These are phyloP conservation scores for Ditula angustiorana DNA, from an alignment of 2,888 invertebrate genomes.

Conservation along the genomic window DNA sequence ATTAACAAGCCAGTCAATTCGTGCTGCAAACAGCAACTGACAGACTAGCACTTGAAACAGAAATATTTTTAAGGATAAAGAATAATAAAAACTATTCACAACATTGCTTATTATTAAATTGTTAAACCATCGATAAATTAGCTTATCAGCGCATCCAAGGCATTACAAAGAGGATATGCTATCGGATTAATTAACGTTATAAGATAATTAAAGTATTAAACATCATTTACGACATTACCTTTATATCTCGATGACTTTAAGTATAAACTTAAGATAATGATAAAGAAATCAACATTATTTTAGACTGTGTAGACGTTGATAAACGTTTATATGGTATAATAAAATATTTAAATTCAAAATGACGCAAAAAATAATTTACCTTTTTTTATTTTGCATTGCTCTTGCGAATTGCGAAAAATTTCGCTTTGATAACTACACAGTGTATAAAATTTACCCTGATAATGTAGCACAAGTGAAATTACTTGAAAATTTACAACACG, in stretches of 20 bases:
- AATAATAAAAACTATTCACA: background rate
- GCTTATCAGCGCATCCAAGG: background rate
- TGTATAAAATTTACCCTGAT: constrained; percentile 84
- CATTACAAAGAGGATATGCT: background rate
- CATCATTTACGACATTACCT: background rate
- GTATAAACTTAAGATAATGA: background rate
- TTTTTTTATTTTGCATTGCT: constrained; percentile 1
- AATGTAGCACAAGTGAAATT: constrained; percentile 75
- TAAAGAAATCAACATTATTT: constrained; percentile 5
- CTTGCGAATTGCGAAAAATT: constrained; percentile 54
- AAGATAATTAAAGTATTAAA: background rate
- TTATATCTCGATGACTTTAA: background rate
- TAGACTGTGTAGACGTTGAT: background rate
- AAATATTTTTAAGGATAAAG: no score
- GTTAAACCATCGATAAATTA: background rate
- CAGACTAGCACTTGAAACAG: no score
- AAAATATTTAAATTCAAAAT: background rate
- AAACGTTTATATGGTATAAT: constrained; percentile 4
- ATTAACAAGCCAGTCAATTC: no score
- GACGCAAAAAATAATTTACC: background rate
- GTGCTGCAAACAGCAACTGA: background rate
- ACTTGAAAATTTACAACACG: constrained; percentile 78
- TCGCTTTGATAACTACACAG: constrained; percentile 71
- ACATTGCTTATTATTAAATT: background rate
- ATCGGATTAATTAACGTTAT: background rate